These are phyloP conservation scores for Trogon surrucura DNA, from an alignment of 2,113 vertebrate species.

Conservation along the genomic window DNA sequence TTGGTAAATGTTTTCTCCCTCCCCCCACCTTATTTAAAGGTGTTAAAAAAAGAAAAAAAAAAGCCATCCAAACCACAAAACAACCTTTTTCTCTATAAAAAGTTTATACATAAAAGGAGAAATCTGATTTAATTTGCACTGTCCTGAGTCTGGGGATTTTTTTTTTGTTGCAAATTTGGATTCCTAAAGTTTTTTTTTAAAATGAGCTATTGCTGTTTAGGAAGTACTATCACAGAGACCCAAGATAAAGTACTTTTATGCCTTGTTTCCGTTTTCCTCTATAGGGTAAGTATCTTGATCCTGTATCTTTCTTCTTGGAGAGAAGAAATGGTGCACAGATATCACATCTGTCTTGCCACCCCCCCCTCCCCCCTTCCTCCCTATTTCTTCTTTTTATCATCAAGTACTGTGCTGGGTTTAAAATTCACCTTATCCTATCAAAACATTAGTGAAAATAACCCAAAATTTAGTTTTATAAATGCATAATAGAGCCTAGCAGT, in stretches of 20 bases:
- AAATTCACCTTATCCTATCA: not conserved
- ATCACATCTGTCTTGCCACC: not conserved
- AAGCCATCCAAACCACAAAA: not conserved
- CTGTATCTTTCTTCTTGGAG: not conserved
- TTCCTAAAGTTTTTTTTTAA: not conserved
- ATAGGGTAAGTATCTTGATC: not conserved
- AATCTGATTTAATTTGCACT: not conserved
- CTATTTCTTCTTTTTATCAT: not conserved
- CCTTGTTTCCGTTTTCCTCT: not conserved
- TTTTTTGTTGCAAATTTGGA: not conserved
- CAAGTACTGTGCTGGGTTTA: not conserved
- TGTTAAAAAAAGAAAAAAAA: not conserved
- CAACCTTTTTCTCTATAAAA: not conserved
- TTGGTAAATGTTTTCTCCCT: not conserved
- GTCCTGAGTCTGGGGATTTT: not conserved
- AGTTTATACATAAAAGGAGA: not conserved
- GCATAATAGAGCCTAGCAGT: not conserved
- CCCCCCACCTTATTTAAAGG: not conserved
- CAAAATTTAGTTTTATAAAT: not conserved
- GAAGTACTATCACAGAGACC: not conserved
- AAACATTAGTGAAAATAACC: not conserved
- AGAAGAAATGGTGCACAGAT: not conserved
- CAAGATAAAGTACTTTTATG: not conserved
- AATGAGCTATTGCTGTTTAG: not conserved
- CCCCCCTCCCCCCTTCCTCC: not conserved